Conservation (phyloP, 2,797 vertebrate genomes). For the Octomys mimax region DNA sequence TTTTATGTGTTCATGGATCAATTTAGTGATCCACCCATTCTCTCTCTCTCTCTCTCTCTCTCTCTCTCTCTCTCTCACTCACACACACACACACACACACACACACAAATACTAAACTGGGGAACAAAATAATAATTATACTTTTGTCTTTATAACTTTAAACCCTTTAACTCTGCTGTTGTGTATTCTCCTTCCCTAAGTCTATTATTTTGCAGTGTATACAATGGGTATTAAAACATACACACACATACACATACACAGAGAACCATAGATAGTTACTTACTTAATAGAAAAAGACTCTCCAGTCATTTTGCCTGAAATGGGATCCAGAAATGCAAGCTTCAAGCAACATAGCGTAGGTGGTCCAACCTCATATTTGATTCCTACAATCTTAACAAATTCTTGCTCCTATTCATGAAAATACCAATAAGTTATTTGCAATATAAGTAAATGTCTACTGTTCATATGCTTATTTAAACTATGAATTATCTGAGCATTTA, state of each 20-base stretch:
- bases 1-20: background rate
- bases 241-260: background rate
- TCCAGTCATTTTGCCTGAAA: slow-evolving; percentile 98
- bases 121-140: slow-evolving; percentile 54
- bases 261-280: slow-evolving; percentile 80
- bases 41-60: no score
- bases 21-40: background rate
- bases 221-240: slow-evolving; percentile 42
- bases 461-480: slow-evolving; percentile 35
- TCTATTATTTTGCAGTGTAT: background rate
- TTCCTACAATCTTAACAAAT: slow-evolving; percentile 98
- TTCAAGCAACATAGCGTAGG: slow-evolving; percentile 98
- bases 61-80: no score
- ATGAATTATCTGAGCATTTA: slow-evolving; percentile 42
- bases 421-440: slow-evolving; percentile 61
- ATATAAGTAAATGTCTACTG: slow-evolving; percentile 28
- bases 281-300: slow-evolving; percentile 99
- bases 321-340: slow-evolving; percentile 97
- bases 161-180: background rate
- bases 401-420: slow-evolving; percentile 95
- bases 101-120: background rate
- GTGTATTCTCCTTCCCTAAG: background rate
- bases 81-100: no score
- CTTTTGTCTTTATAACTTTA: slow-evolving; percentile 27
- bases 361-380: slow-evolving; percentile 98